A percentile compares a stretch with the other conserved stretches of the same genome.
Evolutionary conservation across 2,113 vertebrate species (phyloP).

Genomic region (Dascyllus trimaculatus): DNA sequence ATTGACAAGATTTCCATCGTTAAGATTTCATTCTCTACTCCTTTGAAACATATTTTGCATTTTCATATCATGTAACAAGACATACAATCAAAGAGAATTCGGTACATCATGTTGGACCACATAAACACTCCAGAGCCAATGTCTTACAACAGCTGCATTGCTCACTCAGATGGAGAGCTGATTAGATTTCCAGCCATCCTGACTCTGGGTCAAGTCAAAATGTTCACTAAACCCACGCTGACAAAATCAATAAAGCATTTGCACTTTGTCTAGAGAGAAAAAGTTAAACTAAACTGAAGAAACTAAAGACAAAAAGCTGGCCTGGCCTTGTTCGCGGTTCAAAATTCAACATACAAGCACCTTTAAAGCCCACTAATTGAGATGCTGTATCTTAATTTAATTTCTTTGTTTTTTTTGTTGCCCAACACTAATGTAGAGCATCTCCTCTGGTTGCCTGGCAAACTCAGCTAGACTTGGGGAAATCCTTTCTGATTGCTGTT

Average conservation of each 20-base stretch:
- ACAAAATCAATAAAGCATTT: neutral
- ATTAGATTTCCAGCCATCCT: neutral
- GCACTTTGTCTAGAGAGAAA: neutral
- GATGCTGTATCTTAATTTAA: too few relatives aligned
- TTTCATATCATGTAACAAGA: neutral
- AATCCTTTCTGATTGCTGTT: neutral
- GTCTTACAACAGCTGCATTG: neutral
- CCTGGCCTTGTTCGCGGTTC: too few relatives aligned
- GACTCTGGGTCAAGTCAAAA: neutral
- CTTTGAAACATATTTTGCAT: neutral
- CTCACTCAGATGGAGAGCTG: neutral
- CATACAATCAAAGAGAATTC: neutral
- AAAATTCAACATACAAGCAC: too few relatives aligned
- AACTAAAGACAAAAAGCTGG: neutral
- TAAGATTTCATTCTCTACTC: neutral
- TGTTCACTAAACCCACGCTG: neutral
- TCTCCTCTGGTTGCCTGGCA: too few relatives aligned
- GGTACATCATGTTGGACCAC: too few relatives aligned
- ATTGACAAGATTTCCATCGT: conserved; percentile 23
- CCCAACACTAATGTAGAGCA: too few relatives aligned
- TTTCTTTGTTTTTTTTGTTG: too few relatives aligned
- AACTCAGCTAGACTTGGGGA: too few relatives aligned
- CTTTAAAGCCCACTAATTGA: too few relatives aligned
- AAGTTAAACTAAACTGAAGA: neutral
- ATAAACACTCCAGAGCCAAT: neutral